Conservation (phyloP, 2,113 vertebrate genomes). For the Xenopus laevis region DNA sequence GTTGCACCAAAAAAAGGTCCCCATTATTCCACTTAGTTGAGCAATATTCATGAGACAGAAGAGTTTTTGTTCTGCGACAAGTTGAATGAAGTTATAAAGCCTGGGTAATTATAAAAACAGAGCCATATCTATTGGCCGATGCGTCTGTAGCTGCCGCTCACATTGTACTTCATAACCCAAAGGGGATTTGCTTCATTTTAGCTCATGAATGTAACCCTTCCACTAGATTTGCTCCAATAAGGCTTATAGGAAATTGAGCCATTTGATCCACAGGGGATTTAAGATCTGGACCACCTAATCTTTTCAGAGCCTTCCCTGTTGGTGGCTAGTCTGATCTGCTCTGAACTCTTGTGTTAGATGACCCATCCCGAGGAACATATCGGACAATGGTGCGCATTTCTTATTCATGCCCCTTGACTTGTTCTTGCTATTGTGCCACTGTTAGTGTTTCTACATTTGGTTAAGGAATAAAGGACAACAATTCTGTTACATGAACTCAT, state of each 20-base stretch:
- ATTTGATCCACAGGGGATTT: constrained; percentile 48
- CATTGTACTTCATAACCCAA: constrained; percentile 25
- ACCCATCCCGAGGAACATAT: constrained; percentile 18
- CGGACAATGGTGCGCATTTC: background rate
- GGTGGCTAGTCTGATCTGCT: constrained; percentile 25
- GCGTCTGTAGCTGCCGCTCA: constrained; percentile 20
- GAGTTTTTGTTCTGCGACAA: background rate
- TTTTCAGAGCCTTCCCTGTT: constrained; percentile 27
- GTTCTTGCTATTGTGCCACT: no score
- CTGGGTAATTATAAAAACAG: background rate
- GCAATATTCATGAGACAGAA: constrained; percentile 32
- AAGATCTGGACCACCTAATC: constrained; percentile 33
- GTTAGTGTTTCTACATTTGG: no score
- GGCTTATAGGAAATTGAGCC: constrained; percentile 42
- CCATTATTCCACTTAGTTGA: constrained; percentile 29
- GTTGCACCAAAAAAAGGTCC: constrained; percentile 1
- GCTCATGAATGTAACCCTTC: constrained; percentile 6
- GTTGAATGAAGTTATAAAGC: constrained; percentile 13
- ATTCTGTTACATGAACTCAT: no score
- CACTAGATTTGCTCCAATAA: constrained; percentile 34
- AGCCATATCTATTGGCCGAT: constrained; percentile 15
- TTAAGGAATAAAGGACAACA: no score
- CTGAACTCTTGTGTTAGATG: constrained; percentile 22
- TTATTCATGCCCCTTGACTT: no score
- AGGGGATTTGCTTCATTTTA: background rate